Evolutionary conservation across 2,113 vertebrate species (phyloP), one percentile per base, ranked within the genome.

Genomic region (Caranx ignobilis): DNA sequence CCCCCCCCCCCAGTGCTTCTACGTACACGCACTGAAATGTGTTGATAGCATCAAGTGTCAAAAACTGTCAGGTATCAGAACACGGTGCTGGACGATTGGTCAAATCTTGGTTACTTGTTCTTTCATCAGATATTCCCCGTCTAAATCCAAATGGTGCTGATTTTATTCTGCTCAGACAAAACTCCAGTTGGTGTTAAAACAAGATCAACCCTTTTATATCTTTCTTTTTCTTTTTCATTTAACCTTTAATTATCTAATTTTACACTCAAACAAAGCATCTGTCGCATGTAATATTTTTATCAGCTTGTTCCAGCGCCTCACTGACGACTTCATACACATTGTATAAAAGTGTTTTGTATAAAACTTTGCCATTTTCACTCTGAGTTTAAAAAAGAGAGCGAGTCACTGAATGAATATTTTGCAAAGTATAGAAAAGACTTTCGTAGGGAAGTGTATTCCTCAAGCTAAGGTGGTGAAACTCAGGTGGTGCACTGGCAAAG

Each of bases 41-140:
- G 32, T 71, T 60, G 16, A 4, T 21, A 64, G 31, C 59, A 35
- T 65, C 32, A 54, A 63, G 26, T 65, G 26, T 78, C 45, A 72
- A 61, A 41, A 60, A 55, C 54, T 48, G 41, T 31, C 9, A 68
- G 32, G 32, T 57, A 45, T 35, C 16, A 9, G 13, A 75, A 19
- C 64, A 26, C 41, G 15, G 35, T 31, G 18, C 9, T n/a, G 19
- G 32, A 13, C 32, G 45, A 79, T 32, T 43, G 64, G 9, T 68
- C 65, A 6, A 43, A 21, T 66, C n/a, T 59, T 26, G 12, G 59
- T 65, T 55, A 19, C 43, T 54, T 50, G 11, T 47, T 19, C 10
- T 47, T 31, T 60, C 32, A 50, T 50, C 48, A 50, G 48, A 19
- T 50, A 3, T n/a, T 19, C 48, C n/a, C n/a, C 4, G 11, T 21